Conservation (phyloP, 2,797 vertebrate genomes). For the Acipenser oxyrinchus region DNA sequence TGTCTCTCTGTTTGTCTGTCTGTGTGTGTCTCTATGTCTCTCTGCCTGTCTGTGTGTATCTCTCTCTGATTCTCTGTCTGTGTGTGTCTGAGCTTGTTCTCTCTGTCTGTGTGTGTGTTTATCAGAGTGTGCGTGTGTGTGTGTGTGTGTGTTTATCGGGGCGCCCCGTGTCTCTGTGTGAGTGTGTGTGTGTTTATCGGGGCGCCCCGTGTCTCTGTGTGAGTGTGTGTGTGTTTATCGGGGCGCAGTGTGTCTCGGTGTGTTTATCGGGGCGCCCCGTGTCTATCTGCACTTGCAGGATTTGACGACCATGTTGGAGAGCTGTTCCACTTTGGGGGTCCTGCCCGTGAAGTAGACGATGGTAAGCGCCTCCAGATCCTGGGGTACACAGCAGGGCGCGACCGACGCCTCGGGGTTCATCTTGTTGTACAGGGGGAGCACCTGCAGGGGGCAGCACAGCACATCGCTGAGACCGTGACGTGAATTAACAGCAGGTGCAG, state of each 20-base stretch:
- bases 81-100: too few relatives aligned
- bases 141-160: too few relatives aligned
- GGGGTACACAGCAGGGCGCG: constrained; percentile 69
- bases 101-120: too few relatives aligned
- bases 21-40: too few relatives aligned
- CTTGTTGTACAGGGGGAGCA: constrained; percentile 72
- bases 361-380: constrained; percentile 72
- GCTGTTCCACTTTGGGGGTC: constrained; percentile 65
- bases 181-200: constrained; percentile 26
- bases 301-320: constrained; percentile 75
- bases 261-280: constrained; percentile 23
- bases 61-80: too few relatives aligned
- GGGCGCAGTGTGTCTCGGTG: not conserved
- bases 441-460: constrained; percentile 42
- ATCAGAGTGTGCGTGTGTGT: too few relatives aligned
- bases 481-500: constrained; percentile 34
- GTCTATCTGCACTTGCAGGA: constrained; percentile 70
- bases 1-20: too few relatives aligned
- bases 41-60: too few relatives aligned
- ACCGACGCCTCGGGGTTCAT: constrained; percentile 70
- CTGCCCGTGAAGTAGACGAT: constrained; percentile 72
- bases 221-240: constrained; percentile 2
- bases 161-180: too few relatives aligned
- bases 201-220: constrained; percentile 22
- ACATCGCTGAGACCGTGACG: constrained; percentile 32